A percentile compares a stretch with the other conserved stretches of the same genome.
These are phyloP conservation scores for Argyrosomus japonicus DNA, from an alignment of 2,113 vertebrate species.

Conservation along the genomic window DNA sequence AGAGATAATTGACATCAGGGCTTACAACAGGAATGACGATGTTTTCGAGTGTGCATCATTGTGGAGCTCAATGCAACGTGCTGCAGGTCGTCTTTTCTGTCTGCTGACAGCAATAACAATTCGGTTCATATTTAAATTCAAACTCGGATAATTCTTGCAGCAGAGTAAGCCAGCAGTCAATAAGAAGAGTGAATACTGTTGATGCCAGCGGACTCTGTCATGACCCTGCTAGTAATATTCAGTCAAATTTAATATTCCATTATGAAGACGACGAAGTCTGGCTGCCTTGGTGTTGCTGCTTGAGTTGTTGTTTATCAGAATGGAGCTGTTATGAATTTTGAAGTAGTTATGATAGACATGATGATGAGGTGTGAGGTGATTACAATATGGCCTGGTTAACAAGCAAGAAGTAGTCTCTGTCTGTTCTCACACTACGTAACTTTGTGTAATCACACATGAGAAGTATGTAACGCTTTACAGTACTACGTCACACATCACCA, in stretches of 20 bases:
- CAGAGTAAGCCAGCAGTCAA: constrained; percentile 7
- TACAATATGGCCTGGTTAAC: neutral
- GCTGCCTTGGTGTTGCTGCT: neutral
- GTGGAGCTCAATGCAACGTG: constrained; percentile 1
- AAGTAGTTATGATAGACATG: constrained; percentile 10
- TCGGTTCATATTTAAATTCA: constrained; percentile 32
- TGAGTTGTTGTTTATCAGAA: constrained; percentile 28
- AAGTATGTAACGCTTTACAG: too few species aligned
- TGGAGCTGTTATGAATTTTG: constrained; percentile 41
- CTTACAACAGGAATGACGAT: neutral
- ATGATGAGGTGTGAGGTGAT: constrained; percentile 23
- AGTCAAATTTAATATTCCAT: constrained; percentile 48
- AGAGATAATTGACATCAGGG: constrained; percentile 44
- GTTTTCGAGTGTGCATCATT: neutral
- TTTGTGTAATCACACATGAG: too few species aligned
- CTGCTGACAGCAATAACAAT: constrained; percentile 23
- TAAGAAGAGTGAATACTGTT: constrained; percentile 3
- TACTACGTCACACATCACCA: too few species aligned
- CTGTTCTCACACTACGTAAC: too few species aligned
- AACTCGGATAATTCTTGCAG: neutral
- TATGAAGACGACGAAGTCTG: constrained; percentile 24
- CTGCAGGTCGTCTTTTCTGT: neutral
- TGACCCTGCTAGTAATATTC: constrained; percentile 38
- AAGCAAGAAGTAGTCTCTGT: neutral
- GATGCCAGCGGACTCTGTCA: constrained; percentile 23